phyloP scores from a whole-genome alignment of 2,888 invertebrate genomes.

The Himalopsyche anomala region DNA sequence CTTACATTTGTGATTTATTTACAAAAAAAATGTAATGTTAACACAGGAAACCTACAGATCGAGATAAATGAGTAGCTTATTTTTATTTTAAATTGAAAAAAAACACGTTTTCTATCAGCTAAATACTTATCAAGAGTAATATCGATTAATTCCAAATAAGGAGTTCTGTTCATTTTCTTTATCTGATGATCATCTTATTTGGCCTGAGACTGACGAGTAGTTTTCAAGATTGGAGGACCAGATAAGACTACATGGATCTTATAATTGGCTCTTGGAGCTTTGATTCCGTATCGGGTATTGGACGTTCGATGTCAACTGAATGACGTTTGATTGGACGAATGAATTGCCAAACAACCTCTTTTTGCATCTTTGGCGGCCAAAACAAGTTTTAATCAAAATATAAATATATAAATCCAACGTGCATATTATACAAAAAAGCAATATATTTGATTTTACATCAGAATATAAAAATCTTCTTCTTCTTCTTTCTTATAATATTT shows the following conservation, averaged over 20 bases:
- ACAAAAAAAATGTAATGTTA: too few species aligned
- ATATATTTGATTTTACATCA: too few species aligned
- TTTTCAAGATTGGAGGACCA: constrained; percentile 53
- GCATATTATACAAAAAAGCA: background rate
- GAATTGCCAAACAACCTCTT: constrained; percentile 23
- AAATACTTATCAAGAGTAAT: background rate
- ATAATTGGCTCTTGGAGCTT: constrained; percentile 59
- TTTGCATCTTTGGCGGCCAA: constrained; percentile 28
- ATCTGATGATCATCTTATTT: constrained; percentile 40
- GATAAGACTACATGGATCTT: constrained; percentile 60
- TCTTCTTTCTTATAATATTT: too few species aligned
- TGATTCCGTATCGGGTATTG: constrained; percentile 36
- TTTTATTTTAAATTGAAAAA: background rate
- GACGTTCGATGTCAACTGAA: background rate
- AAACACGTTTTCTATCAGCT: background rate
- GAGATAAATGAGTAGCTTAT: too few species aligned
- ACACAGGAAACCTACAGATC: too few species aligned
- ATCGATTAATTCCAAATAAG: constrained; percentile 34
- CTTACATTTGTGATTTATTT: too few species aligned
- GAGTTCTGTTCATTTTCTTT: constrained; percentile 27
- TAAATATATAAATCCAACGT: background rate
- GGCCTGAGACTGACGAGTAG: constrained; percentile 3
- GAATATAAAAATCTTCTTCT: too few species aligned
- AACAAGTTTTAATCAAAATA: background rate
- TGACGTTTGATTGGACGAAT: constrained; percentile 37